A percentile compares a stretch with the other conserved stretches of the same genome.
These are phyloP conservation scores for Falco punctatus DNA, from an alignment of 2,113 vertebrate species.

Conservation along the genomic window DNA sequence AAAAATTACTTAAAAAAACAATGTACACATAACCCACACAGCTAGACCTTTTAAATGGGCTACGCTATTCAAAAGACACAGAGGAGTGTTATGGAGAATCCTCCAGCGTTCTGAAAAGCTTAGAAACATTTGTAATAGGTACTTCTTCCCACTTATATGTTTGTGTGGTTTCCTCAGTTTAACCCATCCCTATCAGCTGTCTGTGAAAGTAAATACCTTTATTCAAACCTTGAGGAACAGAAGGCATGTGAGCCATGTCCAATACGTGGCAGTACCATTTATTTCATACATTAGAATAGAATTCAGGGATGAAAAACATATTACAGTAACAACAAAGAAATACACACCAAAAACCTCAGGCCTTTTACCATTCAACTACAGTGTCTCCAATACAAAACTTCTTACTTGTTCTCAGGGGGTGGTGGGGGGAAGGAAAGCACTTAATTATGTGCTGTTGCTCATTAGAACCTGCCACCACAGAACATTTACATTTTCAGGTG, in stretches of 20 bases:
- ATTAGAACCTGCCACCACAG: neutral
- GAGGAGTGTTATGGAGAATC: neutral
- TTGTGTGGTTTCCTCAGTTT: neutral
- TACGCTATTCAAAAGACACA: fast-evolving
- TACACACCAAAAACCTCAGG: neutral
- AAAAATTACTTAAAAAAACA: neutral
- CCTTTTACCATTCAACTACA: neutral
- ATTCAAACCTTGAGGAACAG: neutral
- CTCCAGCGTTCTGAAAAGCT: neutral
- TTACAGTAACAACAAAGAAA: neutral
- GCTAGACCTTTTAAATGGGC: neutral
- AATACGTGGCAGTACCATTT: neutral
- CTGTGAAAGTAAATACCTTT: neutral
- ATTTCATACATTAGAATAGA: neutral
- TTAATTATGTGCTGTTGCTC: fast-evolving
- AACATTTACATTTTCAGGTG: neutral
- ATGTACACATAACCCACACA: neutral
- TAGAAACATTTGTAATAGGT: neutral
- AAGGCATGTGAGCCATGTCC: fast-evolving
- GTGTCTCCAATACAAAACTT: neutral
- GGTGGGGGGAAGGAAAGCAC: neutral
- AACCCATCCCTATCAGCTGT: neutral
- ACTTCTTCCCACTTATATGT: neutral
- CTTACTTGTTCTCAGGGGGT: neutral
- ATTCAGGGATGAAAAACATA: neutral